A percentile compares a stretch with the other conserved stretches of the same genome.
Conservation (phyloP, 2,113 vertebrate genomes). For the Lynx canadensis region DNA sequence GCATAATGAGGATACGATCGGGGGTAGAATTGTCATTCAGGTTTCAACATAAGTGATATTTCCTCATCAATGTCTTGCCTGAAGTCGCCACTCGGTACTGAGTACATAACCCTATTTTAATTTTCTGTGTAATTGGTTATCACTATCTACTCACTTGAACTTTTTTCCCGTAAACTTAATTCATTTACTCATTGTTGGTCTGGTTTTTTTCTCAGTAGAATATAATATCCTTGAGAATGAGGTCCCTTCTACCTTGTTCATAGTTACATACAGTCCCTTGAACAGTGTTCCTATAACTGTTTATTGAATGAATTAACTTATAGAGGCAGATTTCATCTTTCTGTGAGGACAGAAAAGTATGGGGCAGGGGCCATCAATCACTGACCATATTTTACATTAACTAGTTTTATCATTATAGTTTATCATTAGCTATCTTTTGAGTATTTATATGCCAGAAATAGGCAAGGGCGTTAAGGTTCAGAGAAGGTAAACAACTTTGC, state of each 20-base stretch:
- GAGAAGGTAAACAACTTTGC: background rate
- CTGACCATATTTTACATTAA: background rate
- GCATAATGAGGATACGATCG: background rate
- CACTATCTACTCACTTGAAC: background rate
- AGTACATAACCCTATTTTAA: background rate
- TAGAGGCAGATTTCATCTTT: background rate
- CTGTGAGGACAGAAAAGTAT: background rate
- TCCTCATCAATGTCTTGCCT: background rate
- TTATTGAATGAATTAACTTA: background rate
- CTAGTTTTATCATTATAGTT: constrained; percentile 13
- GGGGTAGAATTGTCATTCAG: background rate
- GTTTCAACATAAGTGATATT: background rate
- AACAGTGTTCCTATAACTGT: background rate
- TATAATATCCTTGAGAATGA: background rate
- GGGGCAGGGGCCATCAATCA: background rate
- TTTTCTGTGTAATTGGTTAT: background rate
- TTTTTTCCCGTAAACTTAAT: background rate
- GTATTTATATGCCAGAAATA: background rate
- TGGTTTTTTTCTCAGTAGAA: background rate
- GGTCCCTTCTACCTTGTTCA: background rate
- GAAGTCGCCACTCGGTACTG: background rate
- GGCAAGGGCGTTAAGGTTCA: background rate
- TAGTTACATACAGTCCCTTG: background rate
- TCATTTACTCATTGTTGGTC: background rate
- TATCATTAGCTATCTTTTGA: constrained; percentile 21